phyloP scores from a whole-genome alignment of 1,140 invertebrate genomes.

The Leucophenga varia region DNA sequence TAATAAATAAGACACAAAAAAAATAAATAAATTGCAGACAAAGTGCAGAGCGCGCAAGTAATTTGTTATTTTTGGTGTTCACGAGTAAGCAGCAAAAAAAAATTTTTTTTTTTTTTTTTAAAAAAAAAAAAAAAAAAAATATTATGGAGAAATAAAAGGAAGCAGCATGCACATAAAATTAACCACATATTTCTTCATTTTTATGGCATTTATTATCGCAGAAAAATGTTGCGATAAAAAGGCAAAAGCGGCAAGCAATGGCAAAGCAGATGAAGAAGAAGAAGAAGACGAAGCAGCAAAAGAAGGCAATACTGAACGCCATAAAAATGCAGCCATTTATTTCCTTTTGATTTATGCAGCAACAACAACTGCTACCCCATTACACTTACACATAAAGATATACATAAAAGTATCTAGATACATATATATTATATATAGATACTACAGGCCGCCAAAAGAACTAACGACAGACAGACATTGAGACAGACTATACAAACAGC shows the following conservation, averaged over 20 bases:
- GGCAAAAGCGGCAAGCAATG: no score
- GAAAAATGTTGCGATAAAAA: constrained; percentile 54
- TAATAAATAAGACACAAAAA: no score
- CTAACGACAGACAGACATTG: neutral
- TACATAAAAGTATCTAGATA: no score
- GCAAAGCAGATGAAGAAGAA: constrained; percentile 33
- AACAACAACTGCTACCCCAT: constrained; percentile 29
- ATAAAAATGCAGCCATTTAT: constrained; percentile 54
- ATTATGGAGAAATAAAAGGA: constrained; percentile 40
- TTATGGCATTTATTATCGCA: constrained; percentile 54
- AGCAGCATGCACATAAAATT: constrained; percentile 46
- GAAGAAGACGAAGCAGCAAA: constrained; percentile 39
- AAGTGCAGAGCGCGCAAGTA: constrained; percentile 15
- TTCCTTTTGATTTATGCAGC: constrained; percentile 53
- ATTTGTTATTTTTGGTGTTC: no score
- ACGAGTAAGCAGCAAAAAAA: no score
- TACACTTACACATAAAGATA: no score
- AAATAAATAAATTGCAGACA: no score
- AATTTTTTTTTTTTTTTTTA: no score
- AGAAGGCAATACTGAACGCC: constrained; percentile 7
- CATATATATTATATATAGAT: no score
- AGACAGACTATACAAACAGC: constrained; percentile 16
- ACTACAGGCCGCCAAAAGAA: no score
- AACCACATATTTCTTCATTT: constrained; percentile 54
- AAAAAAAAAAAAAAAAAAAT: constrained; percentile 36